Conservation (phyloP, 2,797 vertebrate genomes). For the Argyrosomus regius region DNA sequence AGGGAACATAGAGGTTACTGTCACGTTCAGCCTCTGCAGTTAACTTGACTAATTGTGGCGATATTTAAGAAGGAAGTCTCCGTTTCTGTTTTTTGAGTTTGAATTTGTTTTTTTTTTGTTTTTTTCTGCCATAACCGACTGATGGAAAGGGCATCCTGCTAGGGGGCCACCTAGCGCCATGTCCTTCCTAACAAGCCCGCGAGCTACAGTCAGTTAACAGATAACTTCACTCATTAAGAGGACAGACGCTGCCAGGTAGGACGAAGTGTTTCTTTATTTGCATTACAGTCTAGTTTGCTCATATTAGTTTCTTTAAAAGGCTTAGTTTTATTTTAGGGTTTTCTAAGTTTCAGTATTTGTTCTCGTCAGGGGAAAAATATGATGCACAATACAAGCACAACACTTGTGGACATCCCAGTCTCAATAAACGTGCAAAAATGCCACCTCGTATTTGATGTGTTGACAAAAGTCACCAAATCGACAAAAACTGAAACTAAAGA, state of each 20-base stretch:
- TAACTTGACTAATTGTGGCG: rapidly evolving
- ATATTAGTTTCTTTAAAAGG: too few species aligned
- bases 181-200: constrained; percentile 16
- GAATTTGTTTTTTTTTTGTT: neutral
- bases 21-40: neutral
- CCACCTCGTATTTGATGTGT: too few species aligned
- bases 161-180: constrained; percentile 63
- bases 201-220: constrained; percentile 37
- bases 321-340: too few species aligned
- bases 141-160: constrained; percentile 70
- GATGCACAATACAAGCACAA: too few species aligned
- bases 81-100: neutral
- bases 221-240: neutral
- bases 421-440: too few species aligned
- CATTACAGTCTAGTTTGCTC: too few species aligned
- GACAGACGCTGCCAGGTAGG: constrained; percentile 44
- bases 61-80: neutral
- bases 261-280: neutral
- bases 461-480: too few species aligned
- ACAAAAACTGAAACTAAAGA: too few species aligned
- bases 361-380: too few species aligned
- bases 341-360: too few species aligned
- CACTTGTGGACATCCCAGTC: too few species aligned
- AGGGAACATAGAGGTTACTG: rapidly evolving
- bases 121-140: constrained; percentile 1